Percentiles rank a stretch among this genome's conserved stretches.
Evolutionary conservation across 1,140 invertebrate genomes (phyloP).

Genomic region (Calephelis virginiensis): DNA sequence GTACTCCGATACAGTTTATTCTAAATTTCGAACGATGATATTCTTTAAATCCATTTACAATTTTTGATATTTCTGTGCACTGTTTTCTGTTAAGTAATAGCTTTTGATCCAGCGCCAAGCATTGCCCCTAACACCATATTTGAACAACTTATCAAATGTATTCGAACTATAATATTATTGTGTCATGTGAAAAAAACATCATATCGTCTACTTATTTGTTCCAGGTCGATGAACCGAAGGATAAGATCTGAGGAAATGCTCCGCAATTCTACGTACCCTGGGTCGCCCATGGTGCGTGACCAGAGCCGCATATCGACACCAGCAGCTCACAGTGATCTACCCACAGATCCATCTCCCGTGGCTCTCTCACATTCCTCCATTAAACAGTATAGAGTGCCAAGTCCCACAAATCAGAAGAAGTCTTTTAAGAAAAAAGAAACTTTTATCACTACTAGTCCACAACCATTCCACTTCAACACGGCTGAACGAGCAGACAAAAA

Average conservation of each 20-base stretch:
- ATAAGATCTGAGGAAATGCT: slow-evolving; percentile 84
- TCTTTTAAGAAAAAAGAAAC: slow-evolving; percentile 54
- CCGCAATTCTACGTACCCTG: slow-evolving; percentile 82
- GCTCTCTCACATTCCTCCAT: slow-evolving; percentile 52
- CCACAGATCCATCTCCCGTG: slow-evolving; percentile 63
- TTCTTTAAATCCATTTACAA: too few relatives aligned
- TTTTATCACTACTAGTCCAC: slow-evolving; percentile 78
- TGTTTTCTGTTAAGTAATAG: too few relatives aligned
- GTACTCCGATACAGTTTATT: too few relatives aligned
- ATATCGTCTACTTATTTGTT: slow-evolving; percentile 11
- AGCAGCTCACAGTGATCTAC: slow-evolving; percentile 59
- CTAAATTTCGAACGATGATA: too few relatives aligned
- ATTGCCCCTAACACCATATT: too few relatives aligned
- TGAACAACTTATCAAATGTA: too few relatives aligned
- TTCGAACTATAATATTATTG: too few relatives aligned
- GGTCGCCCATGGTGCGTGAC: slow-evolving; percentile 84
- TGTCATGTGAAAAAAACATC: background rate
- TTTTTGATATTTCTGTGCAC: too few relatives aligned
- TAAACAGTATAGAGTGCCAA: slow-evolving; percentile 45
- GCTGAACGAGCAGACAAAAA: slow-evolving; percentile 69
- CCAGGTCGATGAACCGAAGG: slow-evolving; percentile 80
- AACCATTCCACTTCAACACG: slow-evolving; percentile 74
- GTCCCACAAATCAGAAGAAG: slow-evolving; percentile 51
- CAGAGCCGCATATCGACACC: slow-evolving; percentile 65
- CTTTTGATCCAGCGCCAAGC: too few relatives aligned